phyloP scores from a whole-genome alignment of 2,113 vertebrate species.

The Muscicapa adusta region DNA sequence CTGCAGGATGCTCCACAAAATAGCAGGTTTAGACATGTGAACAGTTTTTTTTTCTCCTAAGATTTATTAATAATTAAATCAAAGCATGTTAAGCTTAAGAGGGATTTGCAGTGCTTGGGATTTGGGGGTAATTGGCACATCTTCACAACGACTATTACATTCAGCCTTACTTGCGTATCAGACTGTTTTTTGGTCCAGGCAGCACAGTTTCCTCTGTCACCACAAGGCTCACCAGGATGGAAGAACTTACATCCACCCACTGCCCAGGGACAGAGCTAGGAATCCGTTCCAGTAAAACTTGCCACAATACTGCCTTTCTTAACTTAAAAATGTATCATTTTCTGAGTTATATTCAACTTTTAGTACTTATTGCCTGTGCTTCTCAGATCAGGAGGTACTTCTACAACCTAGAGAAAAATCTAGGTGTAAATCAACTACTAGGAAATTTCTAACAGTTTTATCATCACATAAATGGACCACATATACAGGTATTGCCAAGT shows the following conservation, averaged over 20 bases:
- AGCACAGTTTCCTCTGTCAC: background rate
- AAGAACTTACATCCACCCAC: background rate
- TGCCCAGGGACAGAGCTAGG: background rate
- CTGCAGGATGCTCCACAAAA: background rate
- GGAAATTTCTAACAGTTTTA: background rate
- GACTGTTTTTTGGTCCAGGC: background rate
- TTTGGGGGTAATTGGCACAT: background rate
- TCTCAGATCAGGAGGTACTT: background rate
- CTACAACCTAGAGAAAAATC: background rate
- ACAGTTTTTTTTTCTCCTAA: background rate
- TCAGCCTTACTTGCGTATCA: background rate
- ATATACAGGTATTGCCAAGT: background rate
- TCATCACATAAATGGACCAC: background rate
- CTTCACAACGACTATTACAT: accelerated
- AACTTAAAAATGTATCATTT: background rate
- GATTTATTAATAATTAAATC: conserved; percentile 48
- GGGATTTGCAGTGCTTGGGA: background rate
- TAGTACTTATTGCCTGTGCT: background rate
- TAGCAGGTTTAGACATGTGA: conserved; percentile 30
- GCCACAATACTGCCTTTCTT: background rate
- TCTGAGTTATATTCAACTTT: background rate
- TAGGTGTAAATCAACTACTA: background rate
- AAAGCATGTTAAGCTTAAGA: conserved; percentile 20
- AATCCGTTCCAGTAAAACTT: background rate
- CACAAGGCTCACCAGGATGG: background rate